A percentile compares a stretch with the other conserved stretches of the same genome.
These are phyloP conservation scores for Pinctada fucata DNA, from an alignment of 2,888 invertebrate genomes.

Conservation along the genomic window DNA sequence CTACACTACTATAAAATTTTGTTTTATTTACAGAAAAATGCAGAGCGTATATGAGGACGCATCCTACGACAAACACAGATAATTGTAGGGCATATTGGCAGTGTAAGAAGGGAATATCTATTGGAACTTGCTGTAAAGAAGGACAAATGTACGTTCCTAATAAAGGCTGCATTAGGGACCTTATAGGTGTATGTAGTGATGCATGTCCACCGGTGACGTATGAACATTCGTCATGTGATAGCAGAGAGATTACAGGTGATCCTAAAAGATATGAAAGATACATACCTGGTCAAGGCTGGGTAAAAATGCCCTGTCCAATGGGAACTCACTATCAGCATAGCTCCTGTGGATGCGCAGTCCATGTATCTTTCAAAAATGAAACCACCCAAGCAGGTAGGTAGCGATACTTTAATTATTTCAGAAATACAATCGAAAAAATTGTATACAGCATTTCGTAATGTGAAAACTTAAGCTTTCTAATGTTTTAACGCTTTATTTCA, in stretches of 20 bases:
- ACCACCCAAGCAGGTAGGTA: slow-evolving; percentile 15
- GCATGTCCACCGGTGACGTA: slow-evolving; percentile 36
- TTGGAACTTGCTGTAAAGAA: slow-evolving; percentile 50
- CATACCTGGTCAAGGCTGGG: slow-evolving; percentile 49
- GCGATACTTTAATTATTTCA: no score
- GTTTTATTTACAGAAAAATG: slow-evolving; percentile 48
- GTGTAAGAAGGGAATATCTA: slow-evolving; percentile 44
- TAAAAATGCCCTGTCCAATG: slow-evolving; percentile 47
- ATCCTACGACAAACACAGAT: slow-evolving; percentile 38
- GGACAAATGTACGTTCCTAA: slow-evolving; percentile 38
- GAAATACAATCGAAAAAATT: no score
- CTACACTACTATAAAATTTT: no score
- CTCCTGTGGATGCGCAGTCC: slow-evolving; percentile 45
- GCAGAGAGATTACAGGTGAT: slow-evolving; percentile 30
- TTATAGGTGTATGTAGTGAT: slow-evolving; percentile 23
- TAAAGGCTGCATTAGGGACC: slow-evolving; percentile 42
- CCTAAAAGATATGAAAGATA: slow-evolving; percentile 40
- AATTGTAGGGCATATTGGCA: slow-evolving; percentile 55
- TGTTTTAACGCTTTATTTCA: no score
- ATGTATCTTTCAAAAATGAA: slow-evolving; percentile 3
- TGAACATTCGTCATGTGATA: slow-evolving; percentile 40
- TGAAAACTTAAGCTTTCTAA: no score
- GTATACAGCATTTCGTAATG: no score
- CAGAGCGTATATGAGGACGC: slow-evolving; percentile 7
- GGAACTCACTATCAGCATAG: slow-evolving; percentile 49